phyloP scores from a whole-genome alignment of 2,888 invertebrate genomes.

The Watsonalla cultraria region DNA sequence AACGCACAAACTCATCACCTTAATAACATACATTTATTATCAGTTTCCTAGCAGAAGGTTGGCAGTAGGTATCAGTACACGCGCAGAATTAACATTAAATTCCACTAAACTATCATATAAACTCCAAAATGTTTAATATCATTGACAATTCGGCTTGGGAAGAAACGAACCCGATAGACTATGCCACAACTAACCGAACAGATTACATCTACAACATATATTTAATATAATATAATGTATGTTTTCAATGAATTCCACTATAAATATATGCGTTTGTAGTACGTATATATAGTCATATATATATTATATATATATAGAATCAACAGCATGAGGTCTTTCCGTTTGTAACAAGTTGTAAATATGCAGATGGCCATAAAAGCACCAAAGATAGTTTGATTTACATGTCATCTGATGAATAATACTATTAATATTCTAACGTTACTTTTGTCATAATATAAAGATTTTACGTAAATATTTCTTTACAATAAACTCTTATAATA shows the following conservation, averaged over 20 bases:
- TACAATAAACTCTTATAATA: constrained; percentile 72
- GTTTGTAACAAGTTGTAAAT: constrained; percentile 66
- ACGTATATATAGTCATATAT: constrained; percentile 12
- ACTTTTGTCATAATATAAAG: constrained; percentile 62
- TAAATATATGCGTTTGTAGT: constrained; percentile 13
- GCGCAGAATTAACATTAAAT: constrained; percentile 39
- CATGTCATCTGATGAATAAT: constrained; percentile 54
- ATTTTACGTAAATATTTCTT: constrained; percentile 72
- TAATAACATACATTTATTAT: constrained; percentile 42
- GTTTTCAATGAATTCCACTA: constrained; percentile 1
- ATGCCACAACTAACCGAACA: constrained; percentile 42
- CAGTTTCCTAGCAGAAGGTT: constrained; percentile 61
- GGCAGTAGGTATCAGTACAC: constrained; percentile 73
- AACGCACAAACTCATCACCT: constrained; percentile 67
- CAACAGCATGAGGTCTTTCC: constrained; percentile 52
- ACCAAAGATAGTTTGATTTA: constrained; percentile 54
- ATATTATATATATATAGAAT: constrained; percentile 24
- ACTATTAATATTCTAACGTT: constrained; percentile 36
- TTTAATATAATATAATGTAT: constrained; percentile 35
- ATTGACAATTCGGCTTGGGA: constrained; percentile 57
- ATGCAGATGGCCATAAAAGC: constrained; percentile 67
- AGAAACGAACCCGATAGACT: constrained; percentile 29
- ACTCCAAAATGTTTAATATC: constrained; percentile 56
- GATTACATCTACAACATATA: constrained; percentile 39
- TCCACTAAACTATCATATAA: constrained; percentile 40